Conservation (phyloP, 2,888 invertebrate genomes). For the Mimachlamys varia region DNA sequence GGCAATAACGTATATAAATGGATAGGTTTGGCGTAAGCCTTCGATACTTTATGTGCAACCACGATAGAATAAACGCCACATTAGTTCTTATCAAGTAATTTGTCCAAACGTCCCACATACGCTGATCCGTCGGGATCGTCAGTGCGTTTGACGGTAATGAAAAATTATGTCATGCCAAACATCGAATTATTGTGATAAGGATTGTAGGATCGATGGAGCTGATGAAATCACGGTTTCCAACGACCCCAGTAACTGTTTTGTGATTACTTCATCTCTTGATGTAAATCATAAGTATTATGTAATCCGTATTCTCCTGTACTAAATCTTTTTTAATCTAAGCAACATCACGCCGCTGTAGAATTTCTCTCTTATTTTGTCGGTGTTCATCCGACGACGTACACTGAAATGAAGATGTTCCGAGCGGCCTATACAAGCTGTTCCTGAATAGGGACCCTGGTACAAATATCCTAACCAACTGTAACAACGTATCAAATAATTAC, state of each 20-base stretch:
- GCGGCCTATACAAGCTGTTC: background rate
- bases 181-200: constrained; percentile 32
- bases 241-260: constrained; percentile 12
- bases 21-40: constrained; percentile 34
- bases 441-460: background rate
- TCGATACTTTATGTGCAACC: constrained; percentile 34
- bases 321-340: background rate
- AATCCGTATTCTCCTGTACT: background rate
- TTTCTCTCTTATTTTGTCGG: background rate
- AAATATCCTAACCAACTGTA: background rate
- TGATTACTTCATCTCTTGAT: background rate
- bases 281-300: constrained; percentile 21
- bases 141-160: constrained; percentile 34
- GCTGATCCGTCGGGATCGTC: constrained; percentile 10
- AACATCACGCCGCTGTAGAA: background rate
- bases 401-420: background rate
- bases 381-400: background rate
- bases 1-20: constrained; percentile 36
- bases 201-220: background rate
- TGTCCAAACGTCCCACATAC: constrained; percentile 31
- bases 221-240: constrained; percentile 17
- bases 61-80: constrained; percentile 29
- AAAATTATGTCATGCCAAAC: constrained; percentile 36
- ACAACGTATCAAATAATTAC: background rate
- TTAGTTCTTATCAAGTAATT: constrained; percentile 31